Percentiles rank a stretch among this genome's conserved stretches.
These are phyloP conservation scores for Petrocephalus zakoni DNA, from an alignment of 2,113 vertebrate genomes.

Conservation along the genomic window DNA sequence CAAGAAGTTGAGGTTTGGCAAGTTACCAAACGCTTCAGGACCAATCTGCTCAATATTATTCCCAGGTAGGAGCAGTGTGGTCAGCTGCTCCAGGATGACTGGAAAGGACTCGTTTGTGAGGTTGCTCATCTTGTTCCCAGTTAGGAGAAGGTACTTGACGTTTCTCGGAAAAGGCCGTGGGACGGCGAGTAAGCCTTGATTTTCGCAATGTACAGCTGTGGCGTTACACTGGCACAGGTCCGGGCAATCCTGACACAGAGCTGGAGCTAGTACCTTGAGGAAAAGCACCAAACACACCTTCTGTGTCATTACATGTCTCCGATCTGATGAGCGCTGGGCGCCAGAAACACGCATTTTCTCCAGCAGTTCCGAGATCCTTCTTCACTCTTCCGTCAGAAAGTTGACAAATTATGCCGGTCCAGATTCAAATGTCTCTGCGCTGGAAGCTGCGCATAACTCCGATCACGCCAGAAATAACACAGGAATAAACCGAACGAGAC, in stretches of 20 bases:
- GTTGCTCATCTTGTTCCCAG: constrained; percentile 64
- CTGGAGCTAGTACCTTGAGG: constrained; percentile 38
- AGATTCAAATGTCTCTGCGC: background rate
- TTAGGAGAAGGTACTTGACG: constrained; percentile 71
- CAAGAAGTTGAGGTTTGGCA: constrained; percentile 71
- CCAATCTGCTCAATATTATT: constrained; percentile 67
- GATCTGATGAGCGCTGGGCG: constrained; percentile 23
- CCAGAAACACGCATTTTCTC: constrained; percentile 34
- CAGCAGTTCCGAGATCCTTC: background rate
- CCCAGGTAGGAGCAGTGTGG: constrained; percentile 70
- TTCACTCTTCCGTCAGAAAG: background rate
- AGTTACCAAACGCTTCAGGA: constrained; percentile 61
- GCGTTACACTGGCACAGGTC: constrained; percentile 69
- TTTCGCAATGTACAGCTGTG: constrained; percentile 80
- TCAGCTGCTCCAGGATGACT: constrained; percentile 58
- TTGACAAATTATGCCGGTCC: background rate
- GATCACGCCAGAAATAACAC: background rate
- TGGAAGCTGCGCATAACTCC: background rate
- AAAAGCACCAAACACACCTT: constrained; percentile 41
- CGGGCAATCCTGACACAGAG: constrained; percentile 64
- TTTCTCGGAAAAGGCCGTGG: constrained; percentile 68
- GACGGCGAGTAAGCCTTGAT: constrained; percentile 66
- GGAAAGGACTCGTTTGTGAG: constrained; percentile 67
- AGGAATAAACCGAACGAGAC: background rate
- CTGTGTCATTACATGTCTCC: constrained; percentile 19